Conservation (phyloP, 2,888 invertebrate genomes). For the Hypsopygia costalis region DNA sequence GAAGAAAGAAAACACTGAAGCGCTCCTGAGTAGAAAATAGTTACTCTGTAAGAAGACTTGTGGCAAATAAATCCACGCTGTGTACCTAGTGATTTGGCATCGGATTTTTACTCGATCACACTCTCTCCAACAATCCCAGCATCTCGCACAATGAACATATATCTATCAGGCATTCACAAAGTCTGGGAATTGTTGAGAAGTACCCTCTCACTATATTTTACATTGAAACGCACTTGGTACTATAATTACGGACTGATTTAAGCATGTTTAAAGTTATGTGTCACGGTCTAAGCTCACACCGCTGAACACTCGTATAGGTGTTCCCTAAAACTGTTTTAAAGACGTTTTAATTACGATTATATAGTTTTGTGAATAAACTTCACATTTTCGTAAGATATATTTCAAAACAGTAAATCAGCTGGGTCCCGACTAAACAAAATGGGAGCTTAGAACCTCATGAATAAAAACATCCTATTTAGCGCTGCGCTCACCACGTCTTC, state of each 20-base stretch:
- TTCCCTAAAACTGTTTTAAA: slow-evolving; percentile 17
- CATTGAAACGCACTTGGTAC: neutral
- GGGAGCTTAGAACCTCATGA: slow-evolving; percentile 72
- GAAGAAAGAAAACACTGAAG: no score
- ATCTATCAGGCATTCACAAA: no score
- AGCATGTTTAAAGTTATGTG: slow-evolving; percentile 8
- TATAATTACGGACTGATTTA: slow-evolving; percentile 1
- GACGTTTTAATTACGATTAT: slow-evolving; percentile 30
- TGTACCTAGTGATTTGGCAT: no score
- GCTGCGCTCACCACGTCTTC: slow-evolving; percentile 61
- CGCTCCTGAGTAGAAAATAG: no score
- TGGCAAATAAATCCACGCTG: no score
- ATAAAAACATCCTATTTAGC: slow-evolving; percentile 80
- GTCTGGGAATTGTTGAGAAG: no score
- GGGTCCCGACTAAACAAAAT: slow-evolving; percentile 71
- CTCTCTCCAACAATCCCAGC: no score
- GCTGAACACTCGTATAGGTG: slow-evolving; percentile 10
- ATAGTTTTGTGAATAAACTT: slow-evolving; percentile 47
- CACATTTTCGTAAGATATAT: slow-evolving; percentile 68
- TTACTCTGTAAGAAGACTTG: no score
- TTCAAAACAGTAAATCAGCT: slow-evolving; percentile 72
- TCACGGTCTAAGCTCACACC: slow-evolving; percentile 9
- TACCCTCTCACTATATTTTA: neutral
- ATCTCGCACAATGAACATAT: no score
- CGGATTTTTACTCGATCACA: no score